Conservation (phyloP, 2,113 vertebrate genomes). For the Oreochromis aureus region DNA sequence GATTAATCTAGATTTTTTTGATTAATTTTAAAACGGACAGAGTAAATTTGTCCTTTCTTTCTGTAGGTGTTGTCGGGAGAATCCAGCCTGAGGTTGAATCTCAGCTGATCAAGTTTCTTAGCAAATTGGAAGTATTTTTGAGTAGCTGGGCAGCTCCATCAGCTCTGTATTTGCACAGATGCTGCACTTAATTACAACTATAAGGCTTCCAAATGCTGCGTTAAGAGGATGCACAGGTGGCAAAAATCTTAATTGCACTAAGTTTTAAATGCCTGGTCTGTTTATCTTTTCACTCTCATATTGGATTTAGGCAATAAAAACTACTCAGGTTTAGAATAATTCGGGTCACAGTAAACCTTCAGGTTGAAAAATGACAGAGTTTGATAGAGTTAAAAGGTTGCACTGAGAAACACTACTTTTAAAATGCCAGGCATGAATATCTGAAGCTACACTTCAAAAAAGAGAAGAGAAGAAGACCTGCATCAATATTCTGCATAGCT, state of each 20-base stretch:
- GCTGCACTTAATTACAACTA: not conserved
- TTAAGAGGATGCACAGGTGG: not conserved
- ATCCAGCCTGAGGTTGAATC: not conserved
- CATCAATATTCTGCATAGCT: conserved; percentile 18
- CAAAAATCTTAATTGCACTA: not conserved
- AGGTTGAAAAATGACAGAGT: not conserved
- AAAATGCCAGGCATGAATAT: not conserved
- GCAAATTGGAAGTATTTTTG: not conserved
- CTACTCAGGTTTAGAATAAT: not conserved
- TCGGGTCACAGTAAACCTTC: not conserved
- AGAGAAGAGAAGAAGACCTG: not conserved
- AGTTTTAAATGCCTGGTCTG: not conserved
- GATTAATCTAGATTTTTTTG: not conserved
- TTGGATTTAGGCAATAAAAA: not conserved
- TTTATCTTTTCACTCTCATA: not conserved
- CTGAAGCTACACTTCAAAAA: not conserved
- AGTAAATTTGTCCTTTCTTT: not conserved
- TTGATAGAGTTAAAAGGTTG: not conserved
- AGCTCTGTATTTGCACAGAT: not conserved
- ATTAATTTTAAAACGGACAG: not conserved
- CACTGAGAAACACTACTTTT: not conserved
- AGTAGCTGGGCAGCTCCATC: not conserved
- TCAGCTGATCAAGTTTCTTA: not conserved
- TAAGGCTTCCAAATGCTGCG: not conserved
- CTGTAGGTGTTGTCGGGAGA: not conserved